These are phyloP conservation scores for Fistularia commersonii DNA, from an alignment of 2,797 vertebrate species.

Conservation along the genomic window DNA sequence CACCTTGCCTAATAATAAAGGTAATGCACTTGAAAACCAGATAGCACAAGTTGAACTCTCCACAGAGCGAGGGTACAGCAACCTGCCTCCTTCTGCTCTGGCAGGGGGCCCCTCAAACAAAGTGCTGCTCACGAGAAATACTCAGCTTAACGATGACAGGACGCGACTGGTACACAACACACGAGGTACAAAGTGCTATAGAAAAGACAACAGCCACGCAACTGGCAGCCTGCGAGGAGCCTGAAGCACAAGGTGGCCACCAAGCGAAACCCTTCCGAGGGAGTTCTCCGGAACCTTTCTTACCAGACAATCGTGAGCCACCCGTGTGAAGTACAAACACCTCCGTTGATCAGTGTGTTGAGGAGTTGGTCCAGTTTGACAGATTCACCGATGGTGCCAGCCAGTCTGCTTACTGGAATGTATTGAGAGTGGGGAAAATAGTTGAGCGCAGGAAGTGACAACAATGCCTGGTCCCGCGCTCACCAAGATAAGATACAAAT, in stretches of 20 bases:
- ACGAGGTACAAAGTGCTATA: constrained; percentile 62
- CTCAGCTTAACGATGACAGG: constrained; percentile 33
- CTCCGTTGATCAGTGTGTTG: neutral
- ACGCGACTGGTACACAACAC: constrained; percentile 49
- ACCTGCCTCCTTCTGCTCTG: neutral
- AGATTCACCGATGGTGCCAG: constrained; percentile 14
- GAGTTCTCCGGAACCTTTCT: constrained; percentile 56
- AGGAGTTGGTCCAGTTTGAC: constrained; percentile 7
- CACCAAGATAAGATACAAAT: constrained; percentile 30
- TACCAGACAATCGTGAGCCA: constrained; percentile 14
- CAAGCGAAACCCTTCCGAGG: neutral
- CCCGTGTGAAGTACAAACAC: neutral
- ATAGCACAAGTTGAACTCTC: too few species aligned
- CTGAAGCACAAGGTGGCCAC: constrained; percentile 23
- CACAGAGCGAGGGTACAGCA: constrained; percentile 13
- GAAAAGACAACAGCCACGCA: constrained; percentile 47
- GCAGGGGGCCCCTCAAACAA: constrained; percentile 11
- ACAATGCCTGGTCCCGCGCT: constrained; percentile 20
- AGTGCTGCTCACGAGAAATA: constrained; percentile 44
- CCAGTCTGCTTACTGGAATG: constrained; percentile 64
- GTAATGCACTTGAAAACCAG: too few species aligned
- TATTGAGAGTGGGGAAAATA: constrained; percentile 41
- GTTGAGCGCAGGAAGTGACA: constrained; percentile 16
- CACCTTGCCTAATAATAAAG: constrained; percentile 14
- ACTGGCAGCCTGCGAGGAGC: constrained; percentile 43